Evolutionary conservation across 2,113 vertebrate genomes (phyloP).

Genomic region (Apistogramma diplotaenia): DNA sequence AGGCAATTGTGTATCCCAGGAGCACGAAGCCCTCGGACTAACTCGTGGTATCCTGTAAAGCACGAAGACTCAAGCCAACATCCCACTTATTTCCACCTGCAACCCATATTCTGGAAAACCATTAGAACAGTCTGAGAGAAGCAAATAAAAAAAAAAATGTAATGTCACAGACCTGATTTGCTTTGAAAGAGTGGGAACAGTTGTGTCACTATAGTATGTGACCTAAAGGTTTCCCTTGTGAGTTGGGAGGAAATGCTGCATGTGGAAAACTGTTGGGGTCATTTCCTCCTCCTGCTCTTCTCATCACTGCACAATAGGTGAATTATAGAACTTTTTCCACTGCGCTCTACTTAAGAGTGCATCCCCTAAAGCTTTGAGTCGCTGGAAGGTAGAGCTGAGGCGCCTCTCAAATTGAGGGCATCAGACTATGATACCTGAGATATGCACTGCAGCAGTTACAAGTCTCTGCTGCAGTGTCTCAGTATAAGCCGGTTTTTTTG

Average conservation of each 20-base stretch:
- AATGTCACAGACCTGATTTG: neutral
- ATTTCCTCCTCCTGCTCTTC: neutral
- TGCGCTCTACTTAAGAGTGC: neutral
- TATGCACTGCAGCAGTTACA: conserved; percentile 39
- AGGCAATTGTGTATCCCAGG: neutral
- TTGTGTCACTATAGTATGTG: neutral
- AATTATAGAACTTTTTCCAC: conserved; percentile 5
- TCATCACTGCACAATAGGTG: neutral
- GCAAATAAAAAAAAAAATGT: neutral
- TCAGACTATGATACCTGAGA: neutral
- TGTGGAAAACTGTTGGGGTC: neutral
- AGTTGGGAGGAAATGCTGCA: neutral
- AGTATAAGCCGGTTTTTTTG: conserved; percentile 22
- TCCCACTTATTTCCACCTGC: neutral
- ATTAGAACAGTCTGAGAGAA: neutral
- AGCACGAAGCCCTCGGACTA: neutral
- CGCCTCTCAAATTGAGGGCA: neutral
- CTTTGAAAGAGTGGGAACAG: neutral
- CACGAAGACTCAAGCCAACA: neutral
- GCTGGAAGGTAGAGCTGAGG: conserved; percentile 1
- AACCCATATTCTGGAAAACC: neutral
- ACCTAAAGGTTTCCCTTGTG: neutral
- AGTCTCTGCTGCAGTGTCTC: neutral
- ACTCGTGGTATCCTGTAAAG: neutral
- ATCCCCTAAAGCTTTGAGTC: neutral